phyloP scores from a whole-genome alignment of 2,113 vertebrate species.

The Phocoena sinus region DNA sequence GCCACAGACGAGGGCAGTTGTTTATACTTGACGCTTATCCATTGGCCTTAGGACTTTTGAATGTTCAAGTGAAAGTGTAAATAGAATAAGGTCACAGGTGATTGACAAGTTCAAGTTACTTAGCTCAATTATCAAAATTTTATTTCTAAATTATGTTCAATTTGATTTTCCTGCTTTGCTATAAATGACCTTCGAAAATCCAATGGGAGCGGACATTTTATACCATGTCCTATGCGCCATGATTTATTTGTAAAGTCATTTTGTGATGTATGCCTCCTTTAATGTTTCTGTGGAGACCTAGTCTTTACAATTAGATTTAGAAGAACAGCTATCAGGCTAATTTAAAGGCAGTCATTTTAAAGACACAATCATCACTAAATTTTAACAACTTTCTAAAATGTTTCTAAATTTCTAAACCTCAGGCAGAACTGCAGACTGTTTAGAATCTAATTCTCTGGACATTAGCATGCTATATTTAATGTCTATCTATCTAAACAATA shows the following conservation, averaged over 20 bases:
- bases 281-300: constrained; percentile 63
- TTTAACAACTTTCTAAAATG: constrained; percentile 65
- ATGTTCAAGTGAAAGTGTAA: constrained; percentile 60
- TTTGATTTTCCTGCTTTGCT: constrained; percentile 73
- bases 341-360: constrained; percentile 70
- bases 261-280: constrained; percentile 64
- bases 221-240: constrained; percentile 51
- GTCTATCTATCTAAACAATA: constrained; percentile 33
- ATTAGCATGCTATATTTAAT: constrained; percentile 47
- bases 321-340: constrained; percentile 69
- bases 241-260: constrained; percentile 75
- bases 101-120: constrained; percentile 78
- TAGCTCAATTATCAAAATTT: constrained; percentile 80
- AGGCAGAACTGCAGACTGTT: not conserved
- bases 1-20: not conserved
- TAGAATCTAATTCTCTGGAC: constrained; percentile 58
- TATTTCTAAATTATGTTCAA: constrained; percentile 79
- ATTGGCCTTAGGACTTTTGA: constrained; percentile 34
- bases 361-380: constrained; percentile 53
- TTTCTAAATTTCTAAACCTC: not conserved
- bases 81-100: constrained; percentile 75
- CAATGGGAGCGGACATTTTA: constrained; percentile 73
- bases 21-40: not conserved
- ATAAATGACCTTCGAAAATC: constrained; percentile 63
- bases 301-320: constrained; percentile 64